Evolutionary conservation across 2,888 invertebrate species (phyloP).

Genomic region (Trissolcus brochymenae): DNA sequence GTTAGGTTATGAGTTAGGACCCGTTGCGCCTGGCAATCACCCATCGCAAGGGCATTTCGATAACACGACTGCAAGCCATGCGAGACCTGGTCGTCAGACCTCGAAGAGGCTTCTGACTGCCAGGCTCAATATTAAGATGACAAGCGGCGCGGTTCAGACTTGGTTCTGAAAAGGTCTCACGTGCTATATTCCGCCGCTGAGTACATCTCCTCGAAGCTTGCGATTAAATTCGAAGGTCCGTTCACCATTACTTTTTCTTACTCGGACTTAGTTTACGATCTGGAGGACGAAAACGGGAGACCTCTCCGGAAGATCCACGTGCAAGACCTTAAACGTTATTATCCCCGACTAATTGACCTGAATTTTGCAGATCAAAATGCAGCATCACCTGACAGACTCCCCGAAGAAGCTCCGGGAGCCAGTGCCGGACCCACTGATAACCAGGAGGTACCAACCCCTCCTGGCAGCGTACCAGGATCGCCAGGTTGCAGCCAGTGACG

Average conservation of each 20-base stretch:
- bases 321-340: neutral
- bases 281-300: neutral
- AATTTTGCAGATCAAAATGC: no score
- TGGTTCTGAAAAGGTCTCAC: neutral
- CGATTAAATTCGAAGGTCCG: neutral
- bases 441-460: no score
- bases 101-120: conserved; percentile 2
- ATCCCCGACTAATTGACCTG: no score
- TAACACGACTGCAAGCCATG: neutral
- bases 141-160: neutral
- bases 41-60: neutral
- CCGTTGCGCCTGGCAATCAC: neutral
- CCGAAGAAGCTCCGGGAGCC: no score
- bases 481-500: no score
- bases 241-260: neutral
- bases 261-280: neutral
- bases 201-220: neutral
- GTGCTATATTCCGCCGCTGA: neutral
- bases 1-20: neutral
- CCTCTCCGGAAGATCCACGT: neutral
- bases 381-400: no score
- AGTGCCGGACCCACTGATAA: no score
- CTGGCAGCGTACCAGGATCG: no score
- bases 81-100: conserved; percentile 5
- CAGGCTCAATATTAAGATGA: neutral